Conservation (phyloP, 2,888 invertebrate species). For the Leptinotarsa juncta region DNA sequence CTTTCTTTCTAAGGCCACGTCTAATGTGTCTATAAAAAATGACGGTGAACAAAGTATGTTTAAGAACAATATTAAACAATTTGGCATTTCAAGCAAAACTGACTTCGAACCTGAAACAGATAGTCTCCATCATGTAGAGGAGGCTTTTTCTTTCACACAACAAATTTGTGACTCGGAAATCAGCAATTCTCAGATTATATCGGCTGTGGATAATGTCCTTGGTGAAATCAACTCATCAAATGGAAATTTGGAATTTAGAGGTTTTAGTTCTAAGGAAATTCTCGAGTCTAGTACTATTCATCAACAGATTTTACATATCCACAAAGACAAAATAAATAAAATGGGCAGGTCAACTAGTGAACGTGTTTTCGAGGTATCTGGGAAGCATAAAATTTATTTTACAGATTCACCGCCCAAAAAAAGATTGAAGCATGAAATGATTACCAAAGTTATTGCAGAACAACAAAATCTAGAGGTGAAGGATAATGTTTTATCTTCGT, state of each 20-base stretch:
- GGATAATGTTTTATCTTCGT: not conserved
- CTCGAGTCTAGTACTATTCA: conserved; percentile 10
- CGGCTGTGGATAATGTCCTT: conserved; percentile 30
- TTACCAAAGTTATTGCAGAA: not conserved
- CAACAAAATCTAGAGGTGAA: not conserved
- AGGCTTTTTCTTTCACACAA: conserved; percentile 37
- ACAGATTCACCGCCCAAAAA: conserved; percentile 27
- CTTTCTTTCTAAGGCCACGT: conserved; percentile 35
- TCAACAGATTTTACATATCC: not conserved
- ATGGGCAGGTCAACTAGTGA: not conserved
- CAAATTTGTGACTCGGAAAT: conserved; percentile 37
- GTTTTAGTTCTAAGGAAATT: conserved; percentile 34
- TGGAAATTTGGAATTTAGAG: conserved; percentile 29
- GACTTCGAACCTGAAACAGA: not conserved
- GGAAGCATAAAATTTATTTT: conserved; percentile 4
- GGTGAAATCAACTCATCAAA: not conserved
- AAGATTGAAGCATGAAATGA: conserved; percentile 20
- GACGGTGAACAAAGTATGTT: conserved; percentile 30
- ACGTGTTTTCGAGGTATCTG: not conserved
- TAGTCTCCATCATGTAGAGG: conserved; percentile 2
- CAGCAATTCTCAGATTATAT: conserved; percentile 35
- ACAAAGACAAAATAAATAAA: not conserved
- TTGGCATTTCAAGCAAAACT: no score
- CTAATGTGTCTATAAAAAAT: not conserved
- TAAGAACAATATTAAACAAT: not conserved